A percentile compares a stretch with the other conserved stretches of the same genome.
Evolutionary conservation across 2,888 invertebrate species (phyloP).

Genomic region (Drosophila melanosoma): DNA sequence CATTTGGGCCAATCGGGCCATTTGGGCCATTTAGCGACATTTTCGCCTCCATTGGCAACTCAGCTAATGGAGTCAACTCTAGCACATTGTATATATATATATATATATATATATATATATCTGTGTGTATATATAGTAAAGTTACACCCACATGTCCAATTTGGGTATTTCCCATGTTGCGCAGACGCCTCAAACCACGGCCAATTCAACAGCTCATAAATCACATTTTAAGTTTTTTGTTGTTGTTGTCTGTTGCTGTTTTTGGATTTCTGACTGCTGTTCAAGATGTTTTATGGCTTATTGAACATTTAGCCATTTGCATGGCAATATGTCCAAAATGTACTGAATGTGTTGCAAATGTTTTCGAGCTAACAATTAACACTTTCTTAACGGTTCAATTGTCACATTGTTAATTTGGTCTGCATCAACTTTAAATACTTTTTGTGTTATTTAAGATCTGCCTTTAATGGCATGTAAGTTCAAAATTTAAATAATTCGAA

Average conservation of each 20-base stretch:
- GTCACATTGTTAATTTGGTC: conserved; percentile 13
- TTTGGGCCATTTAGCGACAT: conserved; percentile 56
- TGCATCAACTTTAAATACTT: not conserved
- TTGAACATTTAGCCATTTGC: conserved; percentile 60
- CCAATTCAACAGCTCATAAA: conserved; percentile 70
- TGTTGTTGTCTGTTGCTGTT: conserved; percentile 37
- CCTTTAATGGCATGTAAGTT: not conserved
- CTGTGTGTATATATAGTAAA: not conserved
- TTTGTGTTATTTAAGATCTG: not conserved
- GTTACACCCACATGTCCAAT: conserved; percentile 47
- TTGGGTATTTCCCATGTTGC: conserved; percentile 60
- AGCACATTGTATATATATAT: conserved; percentile 14
- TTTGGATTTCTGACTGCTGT: conserved; percentile 48
- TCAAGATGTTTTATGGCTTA: conserved; percentile 51
- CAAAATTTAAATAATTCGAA: not conserved
- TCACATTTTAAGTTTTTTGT: conserved; percentile 48
- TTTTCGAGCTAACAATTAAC: conserved; percentile 34
- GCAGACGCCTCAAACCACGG: conserved; percentile 36
- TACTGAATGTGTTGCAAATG: conserved; percentile 42
- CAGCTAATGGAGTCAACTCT: conserved; percentile 47
- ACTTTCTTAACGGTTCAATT: conserved; percentile 18
- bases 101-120: conserved; percentile 4
- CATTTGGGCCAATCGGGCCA: conserved; percentile 35
- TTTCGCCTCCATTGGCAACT: conserved; percentile 43
- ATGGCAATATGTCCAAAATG: conserved; percentile 40